Base-by-base conservation (phyloP, 2,888 invertebrate species). In the Clivina fossor region DNA sequence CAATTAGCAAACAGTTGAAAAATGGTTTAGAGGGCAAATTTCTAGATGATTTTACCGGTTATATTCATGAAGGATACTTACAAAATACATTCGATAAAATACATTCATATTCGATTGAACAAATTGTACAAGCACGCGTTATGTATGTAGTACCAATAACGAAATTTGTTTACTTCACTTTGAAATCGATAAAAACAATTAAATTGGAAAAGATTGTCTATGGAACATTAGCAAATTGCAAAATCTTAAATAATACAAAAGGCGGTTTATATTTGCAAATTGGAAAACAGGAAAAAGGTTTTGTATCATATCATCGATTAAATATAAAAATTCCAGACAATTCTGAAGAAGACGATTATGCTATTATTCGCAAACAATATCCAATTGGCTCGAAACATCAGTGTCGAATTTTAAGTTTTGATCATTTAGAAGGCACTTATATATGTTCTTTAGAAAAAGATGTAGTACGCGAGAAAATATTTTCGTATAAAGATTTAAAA, bases 121-220 rank as follows among this genome's bases (percentile, higher is more conserved):
- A 80, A 47, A 78, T 75, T 61, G 72, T 85, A 0, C 67, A 69
- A 22, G 85, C 84, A 0, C 78, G 83, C 18, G 78, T 89, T 3
- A 70, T 89, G 2, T 89, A 86, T 68, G 75, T 82, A 41, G 77
- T 86, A 73, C 86, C 87, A 8, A 75, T 82, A 0, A 79, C 85
- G 1, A 87, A 87, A 69, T 77, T 84, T 1, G 81, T 83, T 0
- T 86, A 83, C 68, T 76, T 89, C 44, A 82, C 82, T 1, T 74
- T 81, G 67, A 51, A 70, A 2, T 24, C 62, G 1, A 57, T 65
- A 37, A 63, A 66, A 46, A 40, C 58, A 4, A 64, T 66, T 1
- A 61, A 68, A 1, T 74, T 76, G 57, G 71, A 72, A 64, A 68
- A 60, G 16, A 68, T 80, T 1, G 71, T 76, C 30, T 73, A 76